Base-by-base conservation (phyloP, 2,797 vertebrate genomes). In the Coccyzus lansbergi region DNA sequence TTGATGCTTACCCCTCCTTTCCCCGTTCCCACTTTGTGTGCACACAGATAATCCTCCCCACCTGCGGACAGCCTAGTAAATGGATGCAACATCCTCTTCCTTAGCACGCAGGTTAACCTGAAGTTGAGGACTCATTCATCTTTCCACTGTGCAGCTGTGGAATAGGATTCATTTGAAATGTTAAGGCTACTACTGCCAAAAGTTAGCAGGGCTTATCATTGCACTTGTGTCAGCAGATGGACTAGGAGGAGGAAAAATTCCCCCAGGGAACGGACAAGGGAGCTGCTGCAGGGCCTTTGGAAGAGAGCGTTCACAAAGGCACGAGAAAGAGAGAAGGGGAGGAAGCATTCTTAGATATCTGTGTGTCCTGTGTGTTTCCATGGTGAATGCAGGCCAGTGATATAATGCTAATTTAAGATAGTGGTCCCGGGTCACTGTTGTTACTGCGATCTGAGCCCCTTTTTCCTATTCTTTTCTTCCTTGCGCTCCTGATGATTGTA, bases 181-280 rank as follows among this genome's bases (percentile, higher is more conserved):
- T 51, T 91, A 75, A 72, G 87, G 69, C 65, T 82, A 17, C 38
- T 63, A 58, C 80, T 92, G 76, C 62, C 86, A 31, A 56, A 95
- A 96, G 81, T 94, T 79, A 68, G 79, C 58, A 42, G 85, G 85
- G 84, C 88, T 84, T 88, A 78, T 28, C 63, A n/a, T 81, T 88
- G 79, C n/a, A 24, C 52, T 25, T 85, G 72, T 93, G 90, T 93
- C 81, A 91, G 90, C 63, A 93, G 88, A 89, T 89, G 55, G 86
- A 33, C 44, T 59, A 40, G 65, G 81, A 86, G 62, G 59, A 62
- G 79, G 86, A 34, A 67, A 12, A 83, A 67, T 28, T 56, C 59
- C 70, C 48, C 24, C 12, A 48, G 68, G 88, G 86, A 80, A 8
- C 1, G 15, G 68, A 42, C 69, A 74, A 48, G 74, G 46, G 67